These are phyloP conservation scores for Mesembrinibis cayennensis DNA, from an alignment of 2,113 vertebrate genomes.

Conservation along the genomic window DNA sequence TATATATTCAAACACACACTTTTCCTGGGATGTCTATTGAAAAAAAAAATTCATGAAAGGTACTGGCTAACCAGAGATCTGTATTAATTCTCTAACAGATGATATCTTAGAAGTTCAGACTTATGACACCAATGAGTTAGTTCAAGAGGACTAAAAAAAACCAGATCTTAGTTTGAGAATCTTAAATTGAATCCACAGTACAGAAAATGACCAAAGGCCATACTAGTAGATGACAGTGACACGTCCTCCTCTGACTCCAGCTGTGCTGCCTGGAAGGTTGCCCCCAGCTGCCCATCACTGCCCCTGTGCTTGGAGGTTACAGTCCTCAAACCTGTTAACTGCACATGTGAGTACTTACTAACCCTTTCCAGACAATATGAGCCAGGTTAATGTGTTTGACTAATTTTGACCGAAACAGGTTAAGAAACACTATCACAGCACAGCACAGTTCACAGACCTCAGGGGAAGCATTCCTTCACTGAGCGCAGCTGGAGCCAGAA, in stretches of 20 bases:
- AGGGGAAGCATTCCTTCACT: neutral
- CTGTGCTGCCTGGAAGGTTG: neutral
- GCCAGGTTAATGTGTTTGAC: neutral
- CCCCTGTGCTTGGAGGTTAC: neutral
- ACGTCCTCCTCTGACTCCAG: neutral
- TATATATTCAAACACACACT: neutral
- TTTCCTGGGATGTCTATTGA: neutral
- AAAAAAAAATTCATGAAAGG: neutral
- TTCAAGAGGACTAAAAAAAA: neutral
- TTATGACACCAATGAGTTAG: neutral
- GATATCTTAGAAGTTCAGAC: neutral
- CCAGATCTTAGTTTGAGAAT: neutral
- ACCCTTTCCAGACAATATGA: neutral
- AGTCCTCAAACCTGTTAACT: neutral
- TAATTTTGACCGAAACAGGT: neutral
- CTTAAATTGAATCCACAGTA: neutral
- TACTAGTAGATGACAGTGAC: neutral
- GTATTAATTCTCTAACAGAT: neutral
- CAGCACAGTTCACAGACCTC: neutral
- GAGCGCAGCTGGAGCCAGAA: neutral
- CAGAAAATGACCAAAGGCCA: neutral
- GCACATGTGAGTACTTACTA: neutral
- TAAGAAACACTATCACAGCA: neutral
- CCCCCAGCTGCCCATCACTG: neutral
- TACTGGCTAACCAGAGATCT: neutral